Evolutionary conservation across 2,113 vertebrate species (phyloP).

Genomic region (Eurypyga helias): DNA sequence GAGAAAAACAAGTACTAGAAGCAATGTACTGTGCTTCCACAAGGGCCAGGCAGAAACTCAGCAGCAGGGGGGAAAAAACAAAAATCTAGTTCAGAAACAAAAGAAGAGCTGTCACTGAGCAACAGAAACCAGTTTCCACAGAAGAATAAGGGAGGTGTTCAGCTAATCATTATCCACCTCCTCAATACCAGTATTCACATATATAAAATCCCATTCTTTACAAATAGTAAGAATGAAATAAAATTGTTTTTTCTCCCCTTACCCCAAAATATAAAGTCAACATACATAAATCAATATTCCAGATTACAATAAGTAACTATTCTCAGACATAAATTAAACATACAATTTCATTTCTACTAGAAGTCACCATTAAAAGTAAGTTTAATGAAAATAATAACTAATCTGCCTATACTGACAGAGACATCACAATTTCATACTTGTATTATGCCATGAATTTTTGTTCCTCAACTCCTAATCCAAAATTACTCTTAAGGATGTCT

Average conservation of each 20-base stretch:
- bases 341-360: not conserved
- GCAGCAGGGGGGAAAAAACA: not conserved
- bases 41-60: not conserved
- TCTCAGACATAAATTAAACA: not conserved
- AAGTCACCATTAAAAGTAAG: not conserved
- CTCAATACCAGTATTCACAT: not conserved
- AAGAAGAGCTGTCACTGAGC: not conserved
- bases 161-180: not conserved
- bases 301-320: not conserved
- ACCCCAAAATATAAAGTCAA: not conserved
- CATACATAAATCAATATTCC: not conserved
- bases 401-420: not conserved
- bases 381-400: not conserved
- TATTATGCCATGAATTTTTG: not conserved
- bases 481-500: not conserved
- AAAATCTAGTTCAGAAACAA: not conserved
- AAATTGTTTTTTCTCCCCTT: not conserved
- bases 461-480: not conserved
- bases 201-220: not conserved
- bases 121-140: not conserved
- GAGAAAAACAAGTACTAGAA: not conserved
- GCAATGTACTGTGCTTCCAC: not conserved
- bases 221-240: not conserved
- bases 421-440: not conserved
- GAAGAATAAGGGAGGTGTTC: not conserved